A percentile compares a stretch with the other conserved stretches of the same genome.
These are phyloP conservation scores for Ephydatia muelleri DNA, from an alignment of 37 sponge, comb jelly and placozoan genomes.

Conservation along the genomic window DNA sequence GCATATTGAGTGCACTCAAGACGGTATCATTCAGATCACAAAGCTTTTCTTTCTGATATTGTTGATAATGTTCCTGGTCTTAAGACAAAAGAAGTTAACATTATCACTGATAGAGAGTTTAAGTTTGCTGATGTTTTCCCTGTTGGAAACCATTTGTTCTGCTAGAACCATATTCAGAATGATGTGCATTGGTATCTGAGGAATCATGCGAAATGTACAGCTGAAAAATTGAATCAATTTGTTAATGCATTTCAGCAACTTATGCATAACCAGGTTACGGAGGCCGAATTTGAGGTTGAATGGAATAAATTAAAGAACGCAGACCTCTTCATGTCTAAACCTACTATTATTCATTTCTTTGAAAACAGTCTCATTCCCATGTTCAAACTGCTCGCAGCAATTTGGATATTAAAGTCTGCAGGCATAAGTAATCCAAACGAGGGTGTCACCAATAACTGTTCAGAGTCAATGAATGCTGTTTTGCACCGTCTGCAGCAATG, in stretches of 20 bases:
- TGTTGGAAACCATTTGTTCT: background rate
- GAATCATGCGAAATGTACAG: slow-evolving; percentile 5
- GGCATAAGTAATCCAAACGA: slow-evolving; percentile 8
- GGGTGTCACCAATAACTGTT: slow-evolving; percentile 23
- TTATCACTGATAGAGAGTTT: slow-evolving; percentile 23
- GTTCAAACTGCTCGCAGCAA: slow-evolving; percentile 5
- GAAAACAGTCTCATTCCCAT: slow-evolving; percentile 13
- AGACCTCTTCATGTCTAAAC: slow-evolving; percentile 5
- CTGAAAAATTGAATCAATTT: background rate
- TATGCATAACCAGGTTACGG: no score
- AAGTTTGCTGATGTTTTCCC: slow-evolving; percentile 19
- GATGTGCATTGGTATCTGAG: slow-evolving; percentile 6
- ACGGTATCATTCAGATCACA: slow-evolving; percentile 2
- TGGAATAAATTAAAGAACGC: background rate
- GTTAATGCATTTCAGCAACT: no score
- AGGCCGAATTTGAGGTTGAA: background rate
- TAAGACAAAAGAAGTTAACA: slow-evolving; percentile 9
- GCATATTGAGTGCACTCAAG: slow-evolving; percentile 11
- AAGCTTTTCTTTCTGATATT: background rate
- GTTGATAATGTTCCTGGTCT: background rate
- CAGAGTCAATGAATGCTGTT: slow-evolving; percentile 37
- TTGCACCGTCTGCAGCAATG: no score
- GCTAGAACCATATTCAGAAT: slow-evolving; percentile 12
- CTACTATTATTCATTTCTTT: slow-evolving; percentile 9
- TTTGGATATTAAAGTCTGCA: slow-evolving; percentile 23